These are phyloP conservation scores for Nemoura dubitans DNA, from an alignment of 2,888 invertebrate genomes.

Conservation along the genomic window DNA sequence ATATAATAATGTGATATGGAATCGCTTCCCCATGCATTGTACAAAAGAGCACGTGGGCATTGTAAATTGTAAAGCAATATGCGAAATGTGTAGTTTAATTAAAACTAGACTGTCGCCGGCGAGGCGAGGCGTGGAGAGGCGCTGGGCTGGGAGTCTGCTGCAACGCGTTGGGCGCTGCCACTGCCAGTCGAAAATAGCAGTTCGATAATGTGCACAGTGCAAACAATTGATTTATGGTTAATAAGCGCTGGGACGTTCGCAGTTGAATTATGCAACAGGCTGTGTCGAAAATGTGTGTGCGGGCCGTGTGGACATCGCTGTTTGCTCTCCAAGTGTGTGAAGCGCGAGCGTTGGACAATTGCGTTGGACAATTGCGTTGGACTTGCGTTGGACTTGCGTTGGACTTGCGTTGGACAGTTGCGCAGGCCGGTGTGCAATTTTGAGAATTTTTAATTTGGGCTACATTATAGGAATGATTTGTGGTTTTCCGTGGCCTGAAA, in stretches of 20 bases:
- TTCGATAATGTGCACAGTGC: conserved; percentile 2
- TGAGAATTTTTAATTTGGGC: neutral
- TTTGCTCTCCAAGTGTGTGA: neutral
- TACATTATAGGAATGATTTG: neutral
- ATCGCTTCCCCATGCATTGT: neutral
- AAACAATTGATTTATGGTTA: conserved; percentile 12
- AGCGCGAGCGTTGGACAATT: neutral
- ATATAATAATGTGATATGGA: neutral
- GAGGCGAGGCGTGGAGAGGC: no score
- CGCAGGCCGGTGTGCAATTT: no score
- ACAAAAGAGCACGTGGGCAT: neutral
- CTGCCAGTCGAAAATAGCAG: neutral
- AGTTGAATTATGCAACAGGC: conserved; percentile 12
- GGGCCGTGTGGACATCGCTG: neutral
- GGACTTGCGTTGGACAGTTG: no score
- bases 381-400: no score
- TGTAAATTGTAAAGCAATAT: neutral
- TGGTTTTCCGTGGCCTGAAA: neutral
- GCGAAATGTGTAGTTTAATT: conserved; percentile 12
- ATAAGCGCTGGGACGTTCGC: neutral
- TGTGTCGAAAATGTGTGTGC: neutral
- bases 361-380: neutral
- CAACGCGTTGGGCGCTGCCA: no score
- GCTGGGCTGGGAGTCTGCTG: no score
- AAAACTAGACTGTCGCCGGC: neutral